phyloP scores from a whole-genome alignment of 2,888 invertebrate genomes.

The Pimpla rufipes region DNA sequence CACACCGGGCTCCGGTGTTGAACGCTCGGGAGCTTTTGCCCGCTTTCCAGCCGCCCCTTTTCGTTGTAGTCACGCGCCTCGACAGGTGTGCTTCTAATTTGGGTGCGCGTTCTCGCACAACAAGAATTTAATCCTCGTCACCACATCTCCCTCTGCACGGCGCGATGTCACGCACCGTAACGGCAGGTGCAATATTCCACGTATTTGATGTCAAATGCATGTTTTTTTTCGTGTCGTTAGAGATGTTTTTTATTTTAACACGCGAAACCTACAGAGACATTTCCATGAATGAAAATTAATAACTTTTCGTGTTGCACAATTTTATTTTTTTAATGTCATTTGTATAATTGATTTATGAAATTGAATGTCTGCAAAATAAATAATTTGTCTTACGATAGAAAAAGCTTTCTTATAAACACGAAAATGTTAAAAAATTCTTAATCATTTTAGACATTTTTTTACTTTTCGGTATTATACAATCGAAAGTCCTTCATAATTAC shows the following conservation, averaged over 20 bases:
- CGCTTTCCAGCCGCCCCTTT: constrained; percentile 18
- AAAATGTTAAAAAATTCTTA: no score
- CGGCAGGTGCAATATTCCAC: not conserved
- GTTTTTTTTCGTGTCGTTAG: not conserved
- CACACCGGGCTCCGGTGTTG: constrained; percentile 30
- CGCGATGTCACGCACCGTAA: constrained; percentile 16
- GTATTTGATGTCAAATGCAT: not conserved
- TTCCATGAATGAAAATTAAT: not conserved
- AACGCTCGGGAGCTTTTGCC: constrained; percentile 37
- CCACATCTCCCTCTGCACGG: constrained; percentile 64
- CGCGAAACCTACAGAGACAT: not conserved
- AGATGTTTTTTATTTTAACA: not conserved
- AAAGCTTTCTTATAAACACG: no score
- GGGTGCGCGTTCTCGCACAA: constrained; percentile 67
- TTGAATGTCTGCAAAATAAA: no score
- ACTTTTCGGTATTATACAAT: no score
- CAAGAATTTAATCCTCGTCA: constrained; percentile 81
- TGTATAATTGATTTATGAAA: no score
- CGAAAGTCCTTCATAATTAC: no score
- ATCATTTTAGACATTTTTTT: no score
- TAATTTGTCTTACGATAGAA: no score
- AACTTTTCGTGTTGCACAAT: not conserved
- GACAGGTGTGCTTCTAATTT: constrained; percentile 77
- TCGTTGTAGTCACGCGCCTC: constrained; percentile 10
- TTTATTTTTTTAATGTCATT: not conserved